A percentile compares a stretch with the other conserved stretches of the same genome.
Conservation (phyloP, 2,888 invertebrate genomes). For the Eupeodes latifasciatus region DNA sequence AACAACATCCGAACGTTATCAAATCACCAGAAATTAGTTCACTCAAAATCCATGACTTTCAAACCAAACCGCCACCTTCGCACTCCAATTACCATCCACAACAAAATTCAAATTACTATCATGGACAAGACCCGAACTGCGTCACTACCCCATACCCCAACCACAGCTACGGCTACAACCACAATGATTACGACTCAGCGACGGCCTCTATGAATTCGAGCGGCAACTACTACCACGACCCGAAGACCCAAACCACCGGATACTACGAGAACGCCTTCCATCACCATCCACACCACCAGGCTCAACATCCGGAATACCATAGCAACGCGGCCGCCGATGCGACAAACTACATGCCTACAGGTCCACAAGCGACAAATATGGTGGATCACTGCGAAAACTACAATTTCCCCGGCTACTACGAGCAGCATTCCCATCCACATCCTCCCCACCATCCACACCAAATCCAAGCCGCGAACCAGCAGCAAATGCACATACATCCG, state of each 20-base stretch:
- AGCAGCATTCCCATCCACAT: slow-evolving; percentile 76
- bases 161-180: slow-evolving; percentile 79
- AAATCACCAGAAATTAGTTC: slow-evolving; percentile 77
- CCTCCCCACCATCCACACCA: slow-evolving; percentile 82
- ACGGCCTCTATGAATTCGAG: slow-evolving; percentile 80
- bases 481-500: slow-evolving; percentile 80
- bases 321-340: slow-evolving; percentile 45
- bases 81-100: slow-evolving; percentile 80
- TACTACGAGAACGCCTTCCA: slow-evolving; percentile 82
- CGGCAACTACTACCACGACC: slow-evolving; percentile 81
- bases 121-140: slow-evolving; percentile 78
- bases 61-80: slow-evolving; percentile 77
- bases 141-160: slow-evolving; percentile 78
- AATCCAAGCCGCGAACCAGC: slow-evolving; percentile 83
- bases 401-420: slow-evolving; percentile 80
- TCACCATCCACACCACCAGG: slow-evolving; percentile 74
- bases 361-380: slow-evolving; percentile 62
- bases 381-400: slow-evolving; percentile 82
- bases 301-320: slow-evolving; percentile 70
- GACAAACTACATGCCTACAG: slow-evolving; percentile 60
- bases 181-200: slow-evolving; percentile 79
- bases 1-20: slow-evolving; percentile 74
- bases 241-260: slow-evolving; percentile 80
- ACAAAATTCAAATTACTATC: slow-evolving; percentile 81
- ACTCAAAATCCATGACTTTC: slow-evolving; percentile 79